Evolutionary conservation across 53 echinoderm and acorn worm species (phyloP), one percentile per base, ranked within the genome.

Genomic region (Zoroaster sp.): DNA sequence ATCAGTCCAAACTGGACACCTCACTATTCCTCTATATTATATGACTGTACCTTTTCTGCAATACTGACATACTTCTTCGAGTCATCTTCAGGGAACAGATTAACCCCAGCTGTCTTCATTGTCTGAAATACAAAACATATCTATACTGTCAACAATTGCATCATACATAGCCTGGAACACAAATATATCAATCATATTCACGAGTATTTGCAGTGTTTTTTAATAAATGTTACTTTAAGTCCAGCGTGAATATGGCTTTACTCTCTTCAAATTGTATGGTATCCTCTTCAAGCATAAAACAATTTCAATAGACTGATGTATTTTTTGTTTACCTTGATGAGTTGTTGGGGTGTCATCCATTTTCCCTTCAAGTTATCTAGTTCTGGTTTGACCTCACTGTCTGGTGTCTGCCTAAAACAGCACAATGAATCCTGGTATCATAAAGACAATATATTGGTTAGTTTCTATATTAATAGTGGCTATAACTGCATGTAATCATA

Each of bases 11-110:
- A n/a, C n/a, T n/a, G n/a, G n/a, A n/a, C n/a, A n/a, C n/a, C n/a
- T n/a, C n/a, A n/a, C n/a, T n/a, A n/a, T n/a, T n/a, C n/a, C n/a
- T n/a, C n/a, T n/a, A n/a, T n/a, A n/a, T n/a, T n/a, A n/a, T 38
- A 59, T 39, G 2, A 49, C n/a, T 76, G 75, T 69, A 97, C 97
- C 97, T 97, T 97, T 33, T 97, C 95, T 59, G 74, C 89, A 77
- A 97, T 91, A 79, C 92, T 97, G 72, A 97, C 98, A 87, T 97
- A 97, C 55, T 97, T 97, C 94, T 95, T 95, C 14, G 98, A 94
- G 51, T 97, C 98, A 1, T 90, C 69, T 15, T 91, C 92, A 4
- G 98, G 98, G 75, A 97, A 97, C 14, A 97, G 74, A 34, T 97
- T 95, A 28, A 97, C 92, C 32, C 98, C 98, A 43, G 92, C 90